These are phyloP conservation scores for Polypedilum pembai DNA, from an alignment of 1,140 invertebrate genomes.

Conservation along the genomic window DNA sequence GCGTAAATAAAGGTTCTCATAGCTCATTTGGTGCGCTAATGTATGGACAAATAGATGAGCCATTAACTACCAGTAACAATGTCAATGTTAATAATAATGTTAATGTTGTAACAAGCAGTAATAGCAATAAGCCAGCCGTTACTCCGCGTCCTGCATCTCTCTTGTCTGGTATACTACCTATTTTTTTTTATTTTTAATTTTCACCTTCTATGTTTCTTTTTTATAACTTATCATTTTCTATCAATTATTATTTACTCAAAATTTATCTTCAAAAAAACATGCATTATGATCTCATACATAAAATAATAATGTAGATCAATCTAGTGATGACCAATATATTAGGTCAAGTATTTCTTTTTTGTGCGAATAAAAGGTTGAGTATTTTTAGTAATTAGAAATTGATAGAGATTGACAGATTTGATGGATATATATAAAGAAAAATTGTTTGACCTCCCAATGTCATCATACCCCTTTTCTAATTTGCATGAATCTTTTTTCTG, in stretches of 20 bases:
- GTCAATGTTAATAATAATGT: constrained; percentile 25
- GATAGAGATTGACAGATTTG: constrained; percentile 5
- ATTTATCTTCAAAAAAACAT: no score
- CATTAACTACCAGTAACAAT: not conserved
- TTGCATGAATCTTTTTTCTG: not conserved
- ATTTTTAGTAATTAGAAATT: constrained; percentile 16
- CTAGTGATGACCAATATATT: no score
- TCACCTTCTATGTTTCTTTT: constrained; percentile 30
- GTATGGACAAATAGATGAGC: constrained; percentile 19
- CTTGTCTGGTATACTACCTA: constrained; percentile 43
- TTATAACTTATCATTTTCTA: constrained; percentile 24
- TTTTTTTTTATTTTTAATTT: constrained; percentile 33
- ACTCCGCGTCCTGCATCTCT: constrained; percentile 41
- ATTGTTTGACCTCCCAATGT: not conserved
- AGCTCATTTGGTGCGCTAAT: constrained; percentile 7
- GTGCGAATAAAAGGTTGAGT: no score
- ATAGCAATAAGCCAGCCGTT: constrained; percentile 38
- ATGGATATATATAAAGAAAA: not conserved
- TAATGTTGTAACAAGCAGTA: constrained; percentile 15
- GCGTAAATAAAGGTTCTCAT: not conserved
- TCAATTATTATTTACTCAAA: not conserved
- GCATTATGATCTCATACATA: no score
- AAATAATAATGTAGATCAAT: no score
- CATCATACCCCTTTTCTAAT: not conserved
- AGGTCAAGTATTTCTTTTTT: no score